Conservation (phyloP, 2,113 vertebrate species). For the Eurypyga helias region DNA sequence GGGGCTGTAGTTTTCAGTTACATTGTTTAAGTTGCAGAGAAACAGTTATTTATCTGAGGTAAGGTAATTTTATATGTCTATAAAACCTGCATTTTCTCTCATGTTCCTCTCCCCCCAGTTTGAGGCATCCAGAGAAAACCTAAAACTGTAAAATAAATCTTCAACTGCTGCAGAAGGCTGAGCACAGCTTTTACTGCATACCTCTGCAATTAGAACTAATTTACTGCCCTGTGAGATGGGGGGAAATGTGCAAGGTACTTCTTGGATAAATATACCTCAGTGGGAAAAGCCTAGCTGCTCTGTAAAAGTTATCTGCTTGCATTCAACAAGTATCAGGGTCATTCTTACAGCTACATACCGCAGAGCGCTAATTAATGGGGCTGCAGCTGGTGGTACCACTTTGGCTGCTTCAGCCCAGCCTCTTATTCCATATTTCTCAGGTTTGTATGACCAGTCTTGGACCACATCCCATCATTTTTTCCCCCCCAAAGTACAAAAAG, state of each 20-base stretch:
- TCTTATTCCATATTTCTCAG: constrained; percentile 79
- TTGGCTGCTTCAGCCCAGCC: constrained; percentile 74
- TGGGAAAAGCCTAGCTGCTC: constrained; percentile 70
- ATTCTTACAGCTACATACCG: constrained; percentile 78
- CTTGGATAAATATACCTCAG: constrained; percentile 76
- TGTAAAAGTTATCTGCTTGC: constrained; percentile 78
- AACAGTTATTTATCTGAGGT: constrained; percentile 54
- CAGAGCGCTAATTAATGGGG: constrained; percentile 84
- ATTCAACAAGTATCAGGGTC: constrained; percentile 84
- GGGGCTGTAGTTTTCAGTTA: not conserved
- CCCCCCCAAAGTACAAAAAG: constrained; percentile 76
- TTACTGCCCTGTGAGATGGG: constrained; percentile 77
- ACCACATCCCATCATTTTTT: constrained; percentile 76
- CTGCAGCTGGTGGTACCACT: constrained; percentile 92
- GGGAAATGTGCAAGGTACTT: constrained; percentile 74
- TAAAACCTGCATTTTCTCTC: constrained; percentile 75
- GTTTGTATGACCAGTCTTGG: constrained; percentile 82
- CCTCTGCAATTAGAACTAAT: constrained; percentile 82
- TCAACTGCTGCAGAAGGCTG: constrained; percentile 68
- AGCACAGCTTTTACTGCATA: constrained; percentile 75
- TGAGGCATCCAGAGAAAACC: constrained; percentile 60
- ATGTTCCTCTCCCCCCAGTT: constrained; percentile 22
- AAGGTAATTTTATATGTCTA: constrained; percentile 68
- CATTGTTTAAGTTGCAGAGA: constrained; percentile 40
- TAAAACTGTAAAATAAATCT: constrained; percentile 77